Conservation (phyloP, 1,140 invertebrate genomes). For the Drosophila pectinifera region DNA sequence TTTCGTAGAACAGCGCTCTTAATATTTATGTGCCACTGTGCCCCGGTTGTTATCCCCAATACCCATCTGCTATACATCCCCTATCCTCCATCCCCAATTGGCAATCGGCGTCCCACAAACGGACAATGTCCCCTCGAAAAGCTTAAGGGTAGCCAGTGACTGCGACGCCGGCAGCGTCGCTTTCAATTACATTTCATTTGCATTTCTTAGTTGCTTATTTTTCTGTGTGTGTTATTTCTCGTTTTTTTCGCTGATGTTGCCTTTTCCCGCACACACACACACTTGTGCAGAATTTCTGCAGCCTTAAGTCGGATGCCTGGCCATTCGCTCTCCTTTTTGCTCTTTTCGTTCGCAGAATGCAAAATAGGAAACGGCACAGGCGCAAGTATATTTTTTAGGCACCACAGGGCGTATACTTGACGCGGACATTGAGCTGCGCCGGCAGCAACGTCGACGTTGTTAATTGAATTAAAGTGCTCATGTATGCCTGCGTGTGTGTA, state of each 20-base stretch:
- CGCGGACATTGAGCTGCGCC: conserved; percentile 67
- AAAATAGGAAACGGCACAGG: conserved; percentile 72
- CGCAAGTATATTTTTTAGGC: conserved; percentile 49
- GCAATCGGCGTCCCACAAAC: conserved; percentile 67
- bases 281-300: conserved; percentile 25
- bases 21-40: conserved; percentile 36
- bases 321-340: conserved; percentile 54
- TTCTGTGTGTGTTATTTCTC: conserved; percentile 54
- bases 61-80: conserved; percentile 10
- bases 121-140: conserved; percentile 79
- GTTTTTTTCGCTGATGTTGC: conserved; percentile 67
- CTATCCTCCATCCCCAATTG: conserved; percentile 16
- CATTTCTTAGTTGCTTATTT: conserved; percentile 77
- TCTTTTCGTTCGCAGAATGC: conserved; percentile 61
- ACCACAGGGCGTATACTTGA: conserved; percentile 77
- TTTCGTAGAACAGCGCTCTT: background rate
- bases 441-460: conserved; percentile 60
- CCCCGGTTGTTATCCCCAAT: conserved; percentile 1
- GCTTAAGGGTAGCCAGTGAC: conserved; percentile 75
- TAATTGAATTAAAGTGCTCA: conserved; percentile 79
- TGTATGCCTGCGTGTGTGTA: conserved; percentile 34
- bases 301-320: conserved; percentile 68
- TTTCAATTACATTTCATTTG: conserved; percentile 84
- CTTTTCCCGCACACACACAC: conserved; percentile 52
- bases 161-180: conserved; percentile 56